Evolutionary conservation across 2,797 vertebrate species (phyloP).

Genomic region (Phrynocephalus vlangalii): DNA sequence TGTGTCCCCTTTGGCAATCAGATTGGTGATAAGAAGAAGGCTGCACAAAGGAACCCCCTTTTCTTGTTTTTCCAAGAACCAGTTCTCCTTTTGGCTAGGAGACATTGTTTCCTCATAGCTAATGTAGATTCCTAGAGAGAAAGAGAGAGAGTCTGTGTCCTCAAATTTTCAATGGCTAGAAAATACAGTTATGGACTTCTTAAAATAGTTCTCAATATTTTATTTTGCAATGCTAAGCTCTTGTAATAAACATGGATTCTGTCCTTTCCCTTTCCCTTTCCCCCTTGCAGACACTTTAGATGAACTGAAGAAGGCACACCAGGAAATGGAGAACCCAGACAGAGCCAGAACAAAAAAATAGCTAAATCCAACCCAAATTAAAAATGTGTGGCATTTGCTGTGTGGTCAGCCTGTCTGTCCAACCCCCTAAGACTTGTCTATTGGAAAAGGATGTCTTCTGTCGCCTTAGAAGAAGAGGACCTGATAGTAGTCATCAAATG

Average conservation of each 20-base stretch:
- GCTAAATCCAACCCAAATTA: background rate
- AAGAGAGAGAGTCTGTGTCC: background rate
- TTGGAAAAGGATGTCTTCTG: constrained; percentile 68
- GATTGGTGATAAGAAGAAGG: background rate
- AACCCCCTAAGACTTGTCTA: background rate
- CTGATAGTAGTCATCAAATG: constrained; percentile 79
- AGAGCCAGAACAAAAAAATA: constrained; percentile 72
- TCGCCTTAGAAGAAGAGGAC: constrained; percentile 85
- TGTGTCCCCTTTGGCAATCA: no score
- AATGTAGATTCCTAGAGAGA: background rate
- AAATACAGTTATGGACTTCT: background rate
- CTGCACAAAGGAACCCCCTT: background rate
- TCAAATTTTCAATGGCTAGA: background rate
- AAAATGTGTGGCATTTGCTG: constrained; percentile 96
- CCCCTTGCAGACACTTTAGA: constrained; percentile 86
- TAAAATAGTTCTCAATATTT: background rate
- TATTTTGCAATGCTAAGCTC: background rate
- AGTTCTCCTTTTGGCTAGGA: background rate
- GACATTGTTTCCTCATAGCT: background rate
- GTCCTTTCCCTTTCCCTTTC: constrained; percentile 2
- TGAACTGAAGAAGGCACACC: constrained; percentile 86
- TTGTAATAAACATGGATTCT: constrained; percentile 23
- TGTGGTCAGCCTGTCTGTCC: constrained; percentile 76
- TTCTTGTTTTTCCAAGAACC: background rate
- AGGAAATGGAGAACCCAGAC: constrained; percentile 84